Conservation (phyloP, 2,888 invertebrate genomes). For the Drosophila anomelani region DNA sequence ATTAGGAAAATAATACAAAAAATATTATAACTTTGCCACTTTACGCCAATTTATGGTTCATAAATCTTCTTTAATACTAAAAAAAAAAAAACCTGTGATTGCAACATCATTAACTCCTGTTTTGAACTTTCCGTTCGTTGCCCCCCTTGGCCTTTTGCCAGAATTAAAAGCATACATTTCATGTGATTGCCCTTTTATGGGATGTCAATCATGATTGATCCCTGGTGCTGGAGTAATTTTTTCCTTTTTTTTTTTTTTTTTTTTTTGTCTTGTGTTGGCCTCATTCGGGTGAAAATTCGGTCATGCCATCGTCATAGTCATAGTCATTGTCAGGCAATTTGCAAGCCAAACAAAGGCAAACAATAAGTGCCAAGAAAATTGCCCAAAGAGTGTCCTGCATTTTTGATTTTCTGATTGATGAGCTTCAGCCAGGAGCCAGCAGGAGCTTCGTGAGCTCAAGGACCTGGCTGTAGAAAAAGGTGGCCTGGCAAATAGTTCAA, state of each 20-base stretch:
- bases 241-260: background rate
- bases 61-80: background rate
- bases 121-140: background rate
- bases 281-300: constrained; percentile 26
- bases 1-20: too few relatives aligned
- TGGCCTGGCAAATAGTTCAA: constrained; percentile 14
- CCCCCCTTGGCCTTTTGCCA: background rate
- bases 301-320: constrained; percentile 33
- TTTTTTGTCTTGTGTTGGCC: background rate
- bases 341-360: constrained; percentile 30
- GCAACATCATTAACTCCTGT: background rate
- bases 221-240: constrained; percentile 13
- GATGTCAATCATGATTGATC: constrained; percentile 32
- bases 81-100: background rate
- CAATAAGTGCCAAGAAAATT: constrained; percentile 35
- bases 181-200: constrained; percentile 32
- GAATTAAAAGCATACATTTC: constrained; percentile 21
- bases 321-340: constrained; percentile 27
- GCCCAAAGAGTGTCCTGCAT: constrained; percentile 34
- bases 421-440: constrained; percentile 8
- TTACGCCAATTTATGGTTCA: background rate
- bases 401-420: constrained; percentile 35
- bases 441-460: background rate
- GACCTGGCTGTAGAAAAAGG: background rate
- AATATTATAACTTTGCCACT: too few relatives aligned